Percentiles rank a stretch among this genome's conserved stretches.
Evolutionary conservation across 2,113 vertebrate genomes (phyloP).

Genomic region (Poeciliopsis occidentalis): DNA sequence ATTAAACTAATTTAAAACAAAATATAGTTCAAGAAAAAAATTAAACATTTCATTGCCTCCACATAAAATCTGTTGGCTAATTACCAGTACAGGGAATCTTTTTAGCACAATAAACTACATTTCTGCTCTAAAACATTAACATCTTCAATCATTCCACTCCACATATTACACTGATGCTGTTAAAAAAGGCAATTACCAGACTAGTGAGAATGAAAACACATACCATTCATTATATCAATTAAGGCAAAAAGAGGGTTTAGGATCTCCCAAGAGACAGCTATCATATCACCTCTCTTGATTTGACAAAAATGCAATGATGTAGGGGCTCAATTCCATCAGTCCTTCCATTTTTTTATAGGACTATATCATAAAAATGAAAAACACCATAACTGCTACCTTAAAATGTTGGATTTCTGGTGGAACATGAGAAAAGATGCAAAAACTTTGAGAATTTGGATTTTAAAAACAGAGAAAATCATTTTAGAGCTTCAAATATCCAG

Average conservation of each 20-base stretch:
- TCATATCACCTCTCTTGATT: conserved; percentile 65
- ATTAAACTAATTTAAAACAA: conserved; percentile 38
- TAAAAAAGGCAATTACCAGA: conserved; percentile 82
- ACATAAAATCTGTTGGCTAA: conserved; percentile 72
- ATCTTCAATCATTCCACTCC: conserved; percentile 72
- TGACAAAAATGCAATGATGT: conserved; percentile 57
- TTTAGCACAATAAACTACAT: conserved; percentile 67
- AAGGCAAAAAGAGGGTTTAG: conserved; percentile 78
- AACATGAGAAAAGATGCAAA: not conserved
- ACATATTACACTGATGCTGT: conserved; percentile 77
- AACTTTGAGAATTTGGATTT: not conserved
- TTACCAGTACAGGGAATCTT: conserved; percentile 67
- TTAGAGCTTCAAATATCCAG: not conserved
- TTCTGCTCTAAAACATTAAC: conserved; percentile 70
- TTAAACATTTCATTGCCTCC: conserved; percentile 71
- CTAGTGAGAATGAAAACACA: conserved; percentile 71
- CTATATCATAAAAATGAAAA: conserved; percentile 31
- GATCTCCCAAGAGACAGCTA: conserved; percentile 72
- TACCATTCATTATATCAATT: conserved; percentile 83
- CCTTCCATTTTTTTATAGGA: conserved; percentile 31
- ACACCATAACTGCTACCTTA: conserved; percentile 18
- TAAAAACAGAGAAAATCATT: not conserved
- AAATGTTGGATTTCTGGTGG: not conserved
- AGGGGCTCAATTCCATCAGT: conserved; percentile 51
- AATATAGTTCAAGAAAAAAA: conserved; percentile 53